Evolutionary conservation across 1,140 invertebrate genomes (phyloP).

Genomic region (Trissolcus basalis): DNA sequence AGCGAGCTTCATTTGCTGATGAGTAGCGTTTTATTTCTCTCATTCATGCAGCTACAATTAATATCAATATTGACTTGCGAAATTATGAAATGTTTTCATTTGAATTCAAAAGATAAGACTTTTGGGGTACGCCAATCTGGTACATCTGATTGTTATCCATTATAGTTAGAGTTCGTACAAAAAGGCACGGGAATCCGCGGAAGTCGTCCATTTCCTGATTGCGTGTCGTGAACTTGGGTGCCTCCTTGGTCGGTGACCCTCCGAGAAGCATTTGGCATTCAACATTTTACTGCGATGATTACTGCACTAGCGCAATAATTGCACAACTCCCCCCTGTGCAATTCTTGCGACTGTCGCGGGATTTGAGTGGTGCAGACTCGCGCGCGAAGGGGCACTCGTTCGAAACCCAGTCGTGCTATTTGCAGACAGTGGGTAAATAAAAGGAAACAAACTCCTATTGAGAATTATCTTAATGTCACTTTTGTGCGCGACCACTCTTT

Average conservation of each 20-base stretch:
- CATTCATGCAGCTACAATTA: no score
- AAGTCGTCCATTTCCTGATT: constrained; percentile 35
- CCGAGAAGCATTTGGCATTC: constrained; percentile 55
- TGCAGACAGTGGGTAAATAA: constrained; percentile 41
- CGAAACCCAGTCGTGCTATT: constrained; percentile 32
- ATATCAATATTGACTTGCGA: no score
- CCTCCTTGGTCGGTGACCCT: constrained; percentile 34
- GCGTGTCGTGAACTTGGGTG: constrained; percentile 1
- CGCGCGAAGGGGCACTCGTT: constrained; percentile 57
- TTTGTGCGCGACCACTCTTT: background rate
- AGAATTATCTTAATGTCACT: background rate
- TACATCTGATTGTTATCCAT: no score
- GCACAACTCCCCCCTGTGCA: constrained; percentile 59
- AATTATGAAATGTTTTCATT: no score
- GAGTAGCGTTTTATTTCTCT: no score
- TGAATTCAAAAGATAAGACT: no score
- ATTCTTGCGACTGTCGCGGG: constrained; percentile 55
- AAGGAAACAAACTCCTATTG: constrained; percentile 17
- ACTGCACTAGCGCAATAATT: constrained; percentile 61
- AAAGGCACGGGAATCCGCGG: constrained; percentile 20
- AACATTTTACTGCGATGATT: constrained; percentile 58
- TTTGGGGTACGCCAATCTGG: no score
- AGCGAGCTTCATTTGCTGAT: constrained; percentile 24
- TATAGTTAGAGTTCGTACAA: background rate
- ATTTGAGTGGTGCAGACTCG: constrained; percentile 56